Evolutionary conservation across 2,888 invertebrate species (phyloP).

Genomic region (Congeria kusceri): DNA sequence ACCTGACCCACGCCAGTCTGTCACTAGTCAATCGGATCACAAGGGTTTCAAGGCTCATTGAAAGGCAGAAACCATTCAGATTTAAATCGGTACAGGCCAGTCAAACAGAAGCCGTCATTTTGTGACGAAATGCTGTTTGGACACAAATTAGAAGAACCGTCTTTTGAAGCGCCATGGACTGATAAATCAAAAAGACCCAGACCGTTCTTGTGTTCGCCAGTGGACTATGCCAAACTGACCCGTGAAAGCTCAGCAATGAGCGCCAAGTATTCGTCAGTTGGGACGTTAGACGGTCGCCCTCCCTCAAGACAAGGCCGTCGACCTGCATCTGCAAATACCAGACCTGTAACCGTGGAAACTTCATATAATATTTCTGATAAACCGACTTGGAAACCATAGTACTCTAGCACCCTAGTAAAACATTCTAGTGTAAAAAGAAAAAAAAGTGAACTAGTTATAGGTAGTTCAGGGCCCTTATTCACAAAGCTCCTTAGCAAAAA

Average conservation of each 20-base stretch:
- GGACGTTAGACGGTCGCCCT: slow-evolving; percentile 68
- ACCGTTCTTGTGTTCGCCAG: slow-evolving; percentile 61
- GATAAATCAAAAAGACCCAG: slow-evolving; percentile 65
- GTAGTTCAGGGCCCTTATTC: too few species aligned
- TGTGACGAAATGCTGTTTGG: slow-evolving; percentile 81
- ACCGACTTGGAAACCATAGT: slow-evolving; percentile 57
- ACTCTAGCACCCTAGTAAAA: too few species aligned
- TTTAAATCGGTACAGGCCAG: slow-evolving; percentile 65
- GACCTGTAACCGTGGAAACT: slow-evolving; percentile 65
- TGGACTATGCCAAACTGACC: slow-evolving; percentile 57
- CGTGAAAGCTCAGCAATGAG: slow-evolving; percentile 40
- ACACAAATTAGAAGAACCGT: slow-evolving; percentile 70
- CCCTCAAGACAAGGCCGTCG: slow-evolving; percentile 70
- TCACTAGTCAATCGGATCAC: slow-evolving; percentile 43
- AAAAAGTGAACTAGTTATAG: too few species aligned
- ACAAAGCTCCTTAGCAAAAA: too few species aligned
- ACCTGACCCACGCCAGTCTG: slow-evolving; percentile 51
- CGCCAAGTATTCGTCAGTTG: slow-evolving; percentile 51
- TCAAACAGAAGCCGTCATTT: slow-evolving; percentile 77
- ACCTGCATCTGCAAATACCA: slow-evolving; percentile 62
- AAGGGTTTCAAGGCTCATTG: slow-evolving; percentile 1
- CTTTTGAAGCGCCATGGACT: slow-evolving; percentile 81
- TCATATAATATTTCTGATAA: slow-evolving; percentile 40
- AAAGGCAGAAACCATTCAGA: slow-evolving; percentile 33
- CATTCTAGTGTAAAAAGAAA: too few species aligned